Evolutionary conservation across 2,113 vertebrate species (phyloP).

Genomic region (Chrysemys picta): DNA sequence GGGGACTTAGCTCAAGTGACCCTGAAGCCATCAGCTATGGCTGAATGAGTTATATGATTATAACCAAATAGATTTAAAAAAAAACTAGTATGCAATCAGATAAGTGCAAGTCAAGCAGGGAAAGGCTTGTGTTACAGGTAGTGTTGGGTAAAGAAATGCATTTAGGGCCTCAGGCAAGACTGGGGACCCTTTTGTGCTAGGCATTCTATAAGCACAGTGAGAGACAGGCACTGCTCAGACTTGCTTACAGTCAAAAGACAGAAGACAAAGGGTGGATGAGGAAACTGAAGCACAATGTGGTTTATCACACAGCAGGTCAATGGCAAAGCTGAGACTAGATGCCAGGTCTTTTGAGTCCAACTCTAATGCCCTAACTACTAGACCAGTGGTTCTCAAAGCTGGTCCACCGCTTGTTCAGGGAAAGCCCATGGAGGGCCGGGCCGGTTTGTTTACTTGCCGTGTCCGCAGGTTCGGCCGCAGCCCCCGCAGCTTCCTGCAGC

Average conservation of each 20-base stretch:
- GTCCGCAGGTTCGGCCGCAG: too few relatives aligned
- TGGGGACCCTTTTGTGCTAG: background rate
- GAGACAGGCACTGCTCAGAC: background rate
- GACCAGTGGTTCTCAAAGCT: too few relatives aligned
- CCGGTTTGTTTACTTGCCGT: too few relatives aligned
- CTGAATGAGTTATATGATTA: background rate
- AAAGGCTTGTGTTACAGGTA: background rate
- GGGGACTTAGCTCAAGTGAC: background rate
- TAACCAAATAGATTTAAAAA: background rate
- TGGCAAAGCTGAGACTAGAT: background rate
- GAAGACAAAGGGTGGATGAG: background rate
- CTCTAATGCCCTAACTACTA: background rate
- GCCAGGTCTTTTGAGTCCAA: background rate
- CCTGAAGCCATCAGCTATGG: background rate
- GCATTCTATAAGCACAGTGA: rapidly evolving
- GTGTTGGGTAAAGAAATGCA: background rate
- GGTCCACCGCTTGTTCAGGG: too few relatives aligned
- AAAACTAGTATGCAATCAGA: background rate
- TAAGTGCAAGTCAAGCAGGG: background rate
- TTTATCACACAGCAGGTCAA: background rate
- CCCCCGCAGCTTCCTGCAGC: too few relatives aligned
- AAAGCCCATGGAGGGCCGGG: too few relatives aligned
- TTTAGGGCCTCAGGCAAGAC: background rate
- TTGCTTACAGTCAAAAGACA: background rate
- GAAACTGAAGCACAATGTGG: background rate